Conservation (phyloP, 2,113 vertebrate species). For the Himantopus leucocephalus region DNA sequence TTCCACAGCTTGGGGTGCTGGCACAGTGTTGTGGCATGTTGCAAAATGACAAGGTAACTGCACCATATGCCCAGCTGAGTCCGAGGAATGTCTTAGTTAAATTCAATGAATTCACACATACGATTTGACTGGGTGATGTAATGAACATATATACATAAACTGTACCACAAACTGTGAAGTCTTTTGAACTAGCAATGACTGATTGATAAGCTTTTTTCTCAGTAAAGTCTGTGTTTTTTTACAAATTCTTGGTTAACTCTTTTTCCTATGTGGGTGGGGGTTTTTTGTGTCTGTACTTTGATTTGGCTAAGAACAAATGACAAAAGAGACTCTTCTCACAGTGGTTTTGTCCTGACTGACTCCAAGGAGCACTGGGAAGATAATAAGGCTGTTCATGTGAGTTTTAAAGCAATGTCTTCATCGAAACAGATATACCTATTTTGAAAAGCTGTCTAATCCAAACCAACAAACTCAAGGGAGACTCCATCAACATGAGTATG, state of each 20-base stretch:
- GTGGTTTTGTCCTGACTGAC: neutral
- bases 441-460: neutral
- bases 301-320: neutral
- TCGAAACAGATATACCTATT: neutral
- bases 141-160: neutral
- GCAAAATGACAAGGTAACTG: neutral
- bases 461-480: neutral
- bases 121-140: neutral
- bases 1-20: neutral
- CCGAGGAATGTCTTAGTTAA: neutral
- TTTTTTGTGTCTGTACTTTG: neutral
- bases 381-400: neutral
- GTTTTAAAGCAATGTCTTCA: neutral
- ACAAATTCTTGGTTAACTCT: neutral
- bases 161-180: neutral
- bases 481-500: neutral
- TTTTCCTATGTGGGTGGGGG: neutral
- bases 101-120: neutral
- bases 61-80: neutral
- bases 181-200: neutral
- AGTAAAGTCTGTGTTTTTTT: fast-evolving
- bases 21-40: neutral
- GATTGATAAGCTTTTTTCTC: neutral
- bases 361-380: neutral
- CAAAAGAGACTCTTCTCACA: neutral